Conservation (phyloP, 2,113 vertebrate species). For the Protobothrops flavoviridis region DNA sequence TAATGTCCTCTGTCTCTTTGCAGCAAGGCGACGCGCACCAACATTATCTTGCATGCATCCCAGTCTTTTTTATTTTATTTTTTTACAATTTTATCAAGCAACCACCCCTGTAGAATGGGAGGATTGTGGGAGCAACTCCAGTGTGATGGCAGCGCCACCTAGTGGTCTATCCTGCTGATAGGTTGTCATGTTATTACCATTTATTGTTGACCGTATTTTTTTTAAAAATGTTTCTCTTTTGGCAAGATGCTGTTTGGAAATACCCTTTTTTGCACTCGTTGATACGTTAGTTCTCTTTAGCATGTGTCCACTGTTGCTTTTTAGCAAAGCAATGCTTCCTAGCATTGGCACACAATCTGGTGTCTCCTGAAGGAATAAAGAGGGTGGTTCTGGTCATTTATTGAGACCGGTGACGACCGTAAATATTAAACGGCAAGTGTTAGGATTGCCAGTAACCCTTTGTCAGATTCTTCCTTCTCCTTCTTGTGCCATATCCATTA, state of each 20-base stretch:
- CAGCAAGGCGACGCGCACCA: background rate
- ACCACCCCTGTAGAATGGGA: rapidly evolving
- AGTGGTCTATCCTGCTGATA: background rate
- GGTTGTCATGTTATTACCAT: background rate
- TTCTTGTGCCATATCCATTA: too few relatives aligned
- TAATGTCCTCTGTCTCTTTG: background rate
- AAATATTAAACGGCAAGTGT: background rate
- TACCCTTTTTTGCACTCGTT: background rate
- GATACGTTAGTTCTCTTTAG: background rate
- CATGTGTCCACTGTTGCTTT: background rate
- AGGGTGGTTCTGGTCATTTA: background rate
- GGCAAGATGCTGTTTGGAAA: background rate
- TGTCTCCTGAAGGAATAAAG: background rate
- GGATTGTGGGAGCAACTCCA: background rate
- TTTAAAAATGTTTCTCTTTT: too few relatives aligned
- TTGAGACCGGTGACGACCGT: background rate
- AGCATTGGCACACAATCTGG: background rate
- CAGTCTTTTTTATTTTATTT: background rate
- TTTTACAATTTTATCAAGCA: background rate
- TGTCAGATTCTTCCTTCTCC: background rate
- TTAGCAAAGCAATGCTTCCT: background rate
- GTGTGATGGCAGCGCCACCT: conserved; percentile 6
- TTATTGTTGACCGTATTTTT: background rate
- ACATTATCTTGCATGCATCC: background rate
- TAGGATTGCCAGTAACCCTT: background rate